phyloP scores from a whole-genome alignment of 1,140 invertebrate species.

The Drosophila pectinifera region DNA sequence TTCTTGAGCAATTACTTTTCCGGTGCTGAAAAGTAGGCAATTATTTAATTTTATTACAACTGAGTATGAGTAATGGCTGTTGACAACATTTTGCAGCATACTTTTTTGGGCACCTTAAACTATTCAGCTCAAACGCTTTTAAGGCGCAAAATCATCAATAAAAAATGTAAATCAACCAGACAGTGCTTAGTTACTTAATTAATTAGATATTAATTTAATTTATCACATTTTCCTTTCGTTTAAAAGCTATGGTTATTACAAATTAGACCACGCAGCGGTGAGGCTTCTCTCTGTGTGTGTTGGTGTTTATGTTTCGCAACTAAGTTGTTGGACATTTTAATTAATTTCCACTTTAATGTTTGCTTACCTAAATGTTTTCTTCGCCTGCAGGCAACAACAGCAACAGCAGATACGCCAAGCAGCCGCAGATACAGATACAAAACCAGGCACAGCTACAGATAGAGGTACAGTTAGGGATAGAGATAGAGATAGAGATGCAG shows the following conservation, averaged over 20 bases:
- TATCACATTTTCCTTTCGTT: too few relatives aligned
- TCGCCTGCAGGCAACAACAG: conserved; percentile 48
- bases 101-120: too few relatives aligned
- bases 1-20: not conserved
- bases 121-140: too few relatives aligned
- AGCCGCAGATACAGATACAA: conserved; percentile 12
- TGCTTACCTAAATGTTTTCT: conserved; percentile 62
- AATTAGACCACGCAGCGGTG: not conserved
- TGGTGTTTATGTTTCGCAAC: conserved; percentile 29
- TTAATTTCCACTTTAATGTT: conserved; percentile 69
- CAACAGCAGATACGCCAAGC: conserved; percentile 16
- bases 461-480: not conserved
- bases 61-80: not conserved
- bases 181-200: too few relatives aligned
- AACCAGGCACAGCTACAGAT: conserved; percentile 11
- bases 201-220: too few relatives aligned
- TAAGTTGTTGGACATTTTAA: conserved; percentile 56
- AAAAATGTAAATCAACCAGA: too few relatives aligned
- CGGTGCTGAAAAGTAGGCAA: not conserved
- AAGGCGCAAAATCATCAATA: not conserved
- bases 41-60: not conserved
- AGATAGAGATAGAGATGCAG: conserved; percentile 5
- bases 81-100: not conserved
- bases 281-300: not conserved
- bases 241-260: too few relatives aligned